These are phyloP conservation scores for Steatocranus sp. DNA, from an alignment of 2,797 vertebrate genomes.

Conservation along the genomic window DNA sequence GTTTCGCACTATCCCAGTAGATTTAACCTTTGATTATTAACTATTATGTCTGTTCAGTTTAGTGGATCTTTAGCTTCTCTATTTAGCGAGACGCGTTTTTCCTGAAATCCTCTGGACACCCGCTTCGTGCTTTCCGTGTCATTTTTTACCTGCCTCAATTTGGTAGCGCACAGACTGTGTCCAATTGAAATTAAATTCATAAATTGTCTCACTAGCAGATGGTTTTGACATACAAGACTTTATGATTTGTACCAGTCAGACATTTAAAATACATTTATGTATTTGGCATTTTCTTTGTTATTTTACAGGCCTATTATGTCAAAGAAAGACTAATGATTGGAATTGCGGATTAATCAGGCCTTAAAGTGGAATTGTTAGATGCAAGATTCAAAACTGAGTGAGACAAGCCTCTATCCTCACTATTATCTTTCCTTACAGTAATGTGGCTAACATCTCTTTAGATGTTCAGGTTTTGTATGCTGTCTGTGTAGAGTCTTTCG, in stretches of 20 bases:
- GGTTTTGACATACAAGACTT: not conserved
- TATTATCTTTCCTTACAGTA: not conserved
- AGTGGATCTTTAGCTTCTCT: not conserved
- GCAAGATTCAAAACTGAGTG: not conserved
- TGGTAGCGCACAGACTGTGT: not conserved
- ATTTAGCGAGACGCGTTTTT: not conserved
- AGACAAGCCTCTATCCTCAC: not conserved
- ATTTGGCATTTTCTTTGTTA: not conserved
- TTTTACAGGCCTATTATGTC: not conserved
- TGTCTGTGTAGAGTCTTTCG: not conserved
- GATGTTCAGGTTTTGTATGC: not conserved
- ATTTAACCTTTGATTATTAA: conserved; percentile 32
- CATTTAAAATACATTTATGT: not conserved
- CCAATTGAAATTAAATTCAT: not conserved
- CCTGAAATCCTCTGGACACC: not conserved
- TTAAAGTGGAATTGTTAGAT: not conserved
- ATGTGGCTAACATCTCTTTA: not conserved
- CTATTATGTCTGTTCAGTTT: not conserved
- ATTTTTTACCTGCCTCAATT: not conserved
- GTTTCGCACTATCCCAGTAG: not conserved
- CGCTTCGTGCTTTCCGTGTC: not conserved
- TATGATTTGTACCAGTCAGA: not conserved
- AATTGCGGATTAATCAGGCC: not conserved
- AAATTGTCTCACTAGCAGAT: not conserved
- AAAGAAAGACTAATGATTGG: not conserved